Evolutionary conservation across 1,140 invertebrate genomes (phyloP), one percentile per base, ranked within the genome.

Genomic region (Drosophila setifemur): DNA sequence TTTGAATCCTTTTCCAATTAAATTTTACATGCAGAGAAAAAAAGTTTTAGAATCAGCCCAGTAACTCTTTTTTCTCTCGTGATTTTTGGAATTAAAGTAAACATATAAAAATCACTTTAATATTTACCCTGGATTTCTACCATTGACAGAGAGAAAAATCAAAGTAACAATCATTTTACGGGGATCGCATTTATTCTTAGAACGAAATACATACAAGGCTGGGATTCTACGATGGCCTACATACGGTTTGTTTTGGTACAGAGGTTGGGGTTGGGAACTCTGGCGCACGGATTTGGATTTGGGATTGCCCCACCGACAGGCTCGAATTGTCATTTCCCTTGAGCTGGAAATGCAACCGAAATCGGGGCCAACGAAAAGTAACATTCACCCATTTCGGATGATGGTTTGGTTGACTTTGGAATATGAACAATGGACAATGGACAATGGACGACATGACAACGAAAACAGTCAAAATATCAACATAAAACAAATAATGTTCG

Each of bases 81-180:
- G 64, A 55, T 71, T 73, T 85, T 83, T 83, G 73, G 73, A 83
- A 78, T 85, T 78, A 73, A 83, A 82, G 57, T 79, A 61, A 74
- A 79, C 66, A 70, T 66, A 50, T 39, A 44, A 61, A 70, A 40
- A 43, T 54, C 40, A 28, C 61, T 35, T 53, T 49, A 42, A 69
- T 74, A 71, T 33, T 48, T 52, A 18, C 25, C n/a, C n/a, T n/a
- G n/a, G n/a, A n/a, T n/a, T n/a, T 39, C 25, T 12, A 31, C 7
- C 18, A 18, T 26, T 23, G 60, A 60, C 23, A 70, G 25, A 37
- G 16, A 48, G 25, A 42, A 45, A 67, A 45, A 35, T 35, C n/a
- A n/a, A n/a, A 21, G 37, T 43, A 70, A 71, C 39, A 57, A 48
- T 39, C 16, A n/a, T 28, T 35, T 31, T 48, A 68, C 31, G 40